A percentile compares a stretch with the other conserved stretches of the same genome.
phyloP scores from a whole-genome alignment of 2,113 vertebrate genomes.

The Trogon surrucura region DNA sequence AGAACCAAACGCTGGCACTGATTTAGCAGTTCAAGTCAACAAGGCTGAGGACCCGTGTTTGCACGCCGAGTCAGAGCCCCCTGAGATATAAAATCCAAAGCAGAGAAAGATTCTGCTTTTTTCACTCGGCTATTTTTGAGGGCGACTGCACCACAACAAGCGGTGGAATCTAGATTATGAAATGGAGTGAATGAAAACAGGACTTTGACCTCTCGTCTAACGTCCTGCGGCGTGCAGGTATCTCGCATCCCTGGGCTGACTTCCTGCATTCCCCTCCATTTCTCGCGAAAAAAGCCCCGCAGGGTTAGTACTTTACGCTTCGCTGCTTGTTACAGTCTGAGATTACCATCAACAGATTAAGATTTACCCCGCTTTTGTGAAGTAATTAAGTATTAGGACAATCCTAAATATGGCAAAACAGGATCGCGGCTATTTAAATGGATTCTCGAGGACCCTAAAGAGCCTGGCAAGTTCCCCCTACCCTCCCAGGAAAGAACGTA shows the following conservation, averaged over 20 bases:
- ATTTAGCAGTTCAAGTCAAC: constrained; percentile 6
- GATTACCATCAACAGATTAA: neutral
- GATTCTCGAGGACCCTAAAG: neutral
- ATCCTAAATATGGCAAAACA: neutral
- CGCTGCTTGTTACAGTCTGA: neutral
- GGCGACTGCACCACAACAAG: neutral
- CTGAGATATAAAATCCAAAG: neutral
- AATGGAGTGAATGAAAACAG: constrained; percentile 3
- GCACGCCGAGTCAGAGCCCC: neutral
- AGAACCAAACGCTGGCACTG: constrained; percentile 37
- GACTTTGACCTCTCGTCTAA: neutral
- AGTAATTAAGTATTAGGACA: neutral
- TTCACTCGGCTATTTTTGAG: constrained; percentile 5
- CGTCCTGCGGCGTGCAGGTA: neutral
- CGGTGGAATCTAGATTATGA: neutral
- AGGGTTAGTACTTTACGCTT: neutral
- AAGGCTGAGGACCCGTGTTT: neutral
- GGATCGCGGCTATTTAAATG: neutral
- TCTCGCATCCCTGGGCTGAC: neutral
- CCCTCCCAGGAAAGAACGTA: neutral
- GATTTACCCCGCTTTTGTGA: neutral
- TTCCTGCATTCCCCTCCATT: neutral
- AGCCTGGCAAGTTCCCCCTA: neutral
- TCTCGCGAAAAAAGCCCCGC: neutral
- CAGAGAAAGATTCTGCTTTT: neutral